Base-by-base conservation (phyloP, 2,888 invertebrate species). In the Coenonympha glycerion region DNA sequence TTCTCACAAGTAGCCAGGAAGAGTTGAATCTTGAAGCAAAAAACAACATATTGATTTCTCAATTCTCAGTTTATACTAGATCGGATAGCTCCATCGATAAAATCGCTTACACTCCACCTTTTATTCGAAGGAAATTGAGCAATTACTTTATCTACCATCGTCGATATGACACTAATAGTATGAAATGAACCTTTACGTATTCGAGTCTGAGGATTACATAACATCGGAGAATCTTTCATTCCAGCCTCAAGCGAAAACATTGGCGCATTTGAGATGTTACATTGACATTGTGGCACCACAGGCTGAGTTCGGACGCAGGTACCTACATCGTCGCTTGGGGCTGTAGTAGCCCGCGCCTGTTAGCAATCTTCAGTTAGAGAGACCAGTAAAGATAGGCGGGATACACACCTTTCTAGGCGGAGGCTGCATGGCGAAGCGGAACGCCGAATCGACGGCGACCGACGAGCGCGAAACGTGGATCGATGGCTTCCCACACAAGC, bases 381-480 rank as follows among this genome's bases (percentile, higher is more conserved):
- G 6, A 26, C 2, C n/a, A 26, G 18, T 13, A 11, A 37, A 21
- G 22, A 39, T 26, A 39, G 47, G 11, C 34, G 15, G 53, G 26
- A 34, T 58, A 76, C 90, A 91, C 89, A 94, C 94, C 92, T 94
- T 94, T 86, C 94, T 92, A 76, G 94, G 94, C 71, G 94, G 94
- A 72, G 94, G 94, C 90, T 94, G 94, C 94, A 94, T 94, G 87
- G 70, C 81, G 78, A 57, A 58, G 61, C 60, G 62, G 63, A 58
- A 58, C 66, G 68, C 68, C 66, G 62, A 57, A 55, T 62, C 58
- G 58, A 60, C 61, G 63, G 62, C 63, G 59, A 53, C 57, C 56
- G 53, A 58, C 13, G 55, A 56, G 51, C 50, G 52, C 53, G 56
- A 40, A 51, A 54, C 41, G 56, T 53, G 57, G 64, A 72, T 76